Conservation (phyloP, 1,140 invertebrate species). For the Orussus abietinus region DNA sequence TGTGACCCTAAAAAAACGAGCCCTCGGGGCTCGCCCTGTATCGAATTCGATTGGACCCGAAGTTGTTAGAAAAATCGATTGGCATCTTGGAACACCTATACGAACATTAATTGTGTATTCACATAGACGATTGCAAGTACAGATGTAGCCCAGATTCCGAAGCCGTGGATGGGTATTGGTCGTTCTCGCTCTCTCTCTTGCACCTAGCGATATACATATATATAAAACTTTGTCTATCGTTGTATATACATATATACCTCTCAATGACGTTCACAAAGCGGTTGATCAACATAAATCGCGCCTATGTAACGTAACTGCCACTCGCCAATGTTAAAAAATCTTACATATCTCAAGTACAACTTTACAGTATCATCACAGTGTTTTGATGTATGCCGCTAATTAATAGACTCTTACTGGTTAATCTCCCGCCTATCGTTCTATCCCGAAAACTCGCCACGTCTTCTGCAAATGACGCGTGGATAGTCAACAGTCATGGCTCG, state of each 20-base stretch:
- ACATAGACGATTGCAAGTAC: constrained; percentile 25
- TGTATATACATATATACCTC: too few relatives aligned
- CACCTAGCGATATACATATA: too few relatives aligned
- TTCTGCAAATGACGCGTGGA: constrained; percentile 5
- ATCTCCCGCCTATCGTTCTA: constrained; percentile 17
- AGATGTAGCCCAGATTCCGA: constrained; percentile 34
- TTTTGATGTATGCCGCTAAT: constrained; percentile 38
- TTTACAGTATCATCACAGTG: constrained; percentile 43
- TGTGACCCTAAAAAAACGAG: too few relatives aligned
- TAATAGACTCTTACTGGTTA: constrained; percentile 23
- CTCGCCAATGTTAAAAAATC: constrained; percentile 13
- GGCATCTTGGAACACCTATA: constrained; percentile 40
- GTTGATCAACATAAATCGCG: too few relatives aligned
- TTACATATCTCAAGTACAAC: constrained; percentile 20
- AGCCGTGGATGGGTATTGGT: constrained; percentile 38
- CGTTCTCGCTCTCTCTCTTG: too few relatives aligned
- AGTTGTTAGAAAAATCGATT: constrained; percentile 33
- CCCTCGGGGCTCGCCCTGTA: background rate
- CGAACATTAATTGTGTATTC: constrained; percentile 20
- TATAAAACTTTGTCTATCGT: too few relatives aligned
- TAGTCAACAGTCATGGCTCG: constrained; percentile 21
- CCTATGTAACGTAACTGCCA: constrained; percentile 20
- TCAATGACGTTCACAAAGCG: too few relatives aligned
- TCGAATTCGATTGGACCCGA: constrained; percentile 26
- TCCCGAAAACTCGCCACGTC: constrained; percentile 18